Conservation (phyloP, 2,113 vertebrate species). For the Cinclus mexicanus region DNA sequence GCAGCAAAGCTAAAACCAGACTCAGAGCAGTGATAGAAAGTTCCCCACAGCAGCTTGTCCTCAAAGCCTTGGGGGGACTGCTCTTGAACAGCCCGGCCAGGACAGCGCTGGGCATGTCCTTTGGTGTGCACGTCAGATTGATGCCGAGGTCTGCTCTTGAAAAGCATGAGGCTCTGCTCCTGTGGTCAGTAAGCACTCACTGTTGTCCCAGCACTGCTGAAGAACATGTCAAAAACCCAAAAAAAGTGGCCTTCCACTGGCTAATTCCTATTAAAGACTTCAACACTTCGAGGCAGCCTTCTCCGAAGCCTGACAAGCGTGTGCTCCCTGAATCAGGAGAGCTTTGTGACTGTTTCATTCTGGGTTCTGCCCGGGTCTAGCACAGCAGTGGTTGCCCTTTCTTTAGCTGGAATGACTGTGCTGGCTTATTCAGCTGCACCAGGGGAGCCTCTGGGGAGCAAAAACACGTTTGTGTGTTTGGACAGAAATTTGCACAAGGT, state of each 20-base stretch:
- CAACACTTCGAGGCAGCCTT: not conserved
- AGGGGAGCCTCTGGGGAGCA: not conserved
- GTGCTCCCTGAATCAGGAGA: fast-evolving
- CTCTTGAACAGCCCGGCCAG: not conserved
- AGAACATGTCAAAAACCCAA: fast-evolving
- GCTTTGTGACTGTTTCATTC: not conserved
- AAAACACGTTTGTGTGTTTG: not conserved
- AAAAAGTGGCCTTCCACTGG: not conserved
- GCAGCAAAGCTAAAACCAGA: not conserved
- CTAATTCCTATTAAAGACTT: not conserved
- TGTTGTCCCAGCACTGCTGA: not conserved
- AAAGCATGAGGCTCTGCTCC: not conserved
- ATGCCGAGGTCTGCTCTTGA: not conserved
- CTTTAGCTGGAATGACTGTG: not conserved
- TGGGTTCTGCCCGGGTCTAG: not conserved
- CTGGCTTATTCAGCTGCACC: not conserved
- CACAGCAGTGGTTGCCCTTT: not conserved
- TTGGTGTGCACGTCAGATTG: fast-evolving
- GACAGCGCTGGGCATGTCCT: fast-evolving
- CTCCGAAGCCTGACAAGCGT: fast-evolving
- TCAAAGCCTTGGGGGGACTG: not conserved
- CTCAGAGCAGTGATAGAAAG: not conserved
- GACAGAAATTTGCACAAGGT: not conserved
- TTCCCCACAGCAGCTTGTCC: not conserved
- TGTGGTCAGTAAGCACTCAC: fast-evolving